A percentile compares a stretch with the other conserved stretches of the same genome.
phyloP scores from a whole-genome alignment of 1,140 invertebrate genomes.

The Marisa cornuarietis region DNA sequence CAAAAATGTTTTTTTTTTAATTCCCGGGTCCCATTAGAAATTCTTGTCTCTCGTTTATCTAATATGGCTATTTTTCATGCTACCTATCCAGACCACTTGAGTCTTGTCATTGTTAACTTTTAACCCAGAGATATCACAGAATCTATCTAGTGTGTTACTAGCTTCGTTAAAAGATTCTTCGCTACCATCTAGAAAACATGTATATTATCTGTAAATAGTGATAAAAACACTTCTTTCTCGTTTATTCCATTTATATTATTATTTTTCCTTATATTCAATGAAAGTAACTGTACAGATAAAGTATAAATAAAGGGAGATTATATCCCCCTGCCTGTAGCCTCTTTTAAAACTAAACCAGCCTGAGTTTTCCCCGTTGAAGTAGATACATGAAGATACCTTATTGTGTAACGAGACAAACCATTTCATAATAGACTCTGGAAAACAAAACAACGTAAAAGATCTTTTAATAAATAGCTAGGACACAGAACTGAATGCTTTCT shows the following conservation, averaged over 20 bases:
- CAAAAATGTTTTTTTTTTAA: background rate
- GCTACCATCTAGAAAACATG: background rate
- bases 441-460: background rate
- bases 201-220: background rate
- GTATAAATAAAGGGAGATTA: no score
- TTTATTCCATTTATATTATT: background rate
- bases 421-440: no score
- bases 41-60: background rate
- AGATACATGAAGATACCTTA: no score
- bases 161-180: background rate
- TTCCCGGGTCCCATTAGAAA: background rate
- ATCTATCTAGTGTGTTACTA: background rate
- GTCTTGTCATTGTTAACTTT: background rate
- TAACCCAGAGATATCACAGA: background rate
- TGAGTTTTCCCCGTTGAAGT: no score
- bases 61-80: background rate
- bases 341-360: no score
- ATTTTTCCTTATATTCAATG: background rate
- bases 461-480: background rate
- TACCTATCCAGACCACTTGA: background rate
- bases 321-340: no score
- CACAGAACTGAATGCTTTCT: background rate
- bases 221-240: background rate
- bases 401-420: no score
- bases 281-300: no score